Evolutionary conservation across 2,113 vertebrate species (phyloP).

Genomic region (Hassar affinis): DNA sequence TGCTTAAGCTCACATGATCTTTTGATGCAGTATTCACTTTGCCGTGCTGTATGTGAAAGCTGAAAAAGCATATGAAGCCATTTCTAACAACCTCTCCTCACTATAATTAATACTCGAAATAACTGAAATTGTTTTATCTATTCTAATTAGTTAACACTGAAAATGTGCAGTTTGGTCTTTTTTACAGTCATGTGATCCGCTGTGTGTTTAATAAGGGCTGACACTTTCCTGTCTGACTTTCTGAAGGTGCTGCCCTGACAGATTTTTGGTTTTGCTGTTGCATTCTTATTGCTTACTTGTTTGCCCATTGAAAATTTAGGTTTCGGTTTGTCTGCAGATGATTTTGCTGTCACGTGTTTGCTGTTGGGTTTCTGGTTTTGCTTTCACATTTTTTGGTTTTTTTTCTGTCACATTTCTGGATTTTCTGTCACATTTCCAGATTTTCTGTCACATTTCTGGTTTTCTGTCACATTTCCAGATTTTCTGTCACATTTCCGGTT

Average conservation of each 20-base stretch:
- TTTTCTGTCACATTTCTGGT: no score
- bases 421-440: no score
- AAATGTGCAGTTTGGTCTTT: neutral
- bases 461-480: no score
- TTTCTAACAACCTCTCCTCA: no score
- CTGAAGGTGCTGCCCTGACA: neutral
- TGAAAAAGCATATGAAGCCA: neutral
- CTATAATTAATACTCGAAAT: no score
- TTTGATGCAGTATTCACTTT: neutral
- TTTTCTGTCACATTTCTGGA: no score
- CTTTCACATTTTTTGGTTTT: neutral
- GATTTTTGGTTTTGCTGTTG: neutral
- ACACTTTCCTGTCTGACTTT: neutral
- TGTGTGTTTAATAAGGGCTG: no score
- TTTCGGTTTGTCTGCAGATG: neutral
- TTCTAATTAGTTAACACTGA: neutral
- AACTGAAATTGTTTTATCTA: neutral
- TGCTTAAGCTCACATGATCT: neutral
- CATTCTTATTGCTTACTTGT: neutral
- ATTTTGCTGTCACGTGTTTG: neutral
- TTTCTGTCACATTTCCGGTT: no score
- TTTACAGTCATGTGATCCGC: no score
- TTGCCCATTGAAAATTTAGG: neutral
- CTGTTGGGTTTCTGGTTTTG: neutral
- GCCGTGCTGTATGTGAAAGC: neutral